phyloP scores from a whole-genome alignment of 2,888 invertebrate genomes.

The Drosophila nr. fundita region DNA sequence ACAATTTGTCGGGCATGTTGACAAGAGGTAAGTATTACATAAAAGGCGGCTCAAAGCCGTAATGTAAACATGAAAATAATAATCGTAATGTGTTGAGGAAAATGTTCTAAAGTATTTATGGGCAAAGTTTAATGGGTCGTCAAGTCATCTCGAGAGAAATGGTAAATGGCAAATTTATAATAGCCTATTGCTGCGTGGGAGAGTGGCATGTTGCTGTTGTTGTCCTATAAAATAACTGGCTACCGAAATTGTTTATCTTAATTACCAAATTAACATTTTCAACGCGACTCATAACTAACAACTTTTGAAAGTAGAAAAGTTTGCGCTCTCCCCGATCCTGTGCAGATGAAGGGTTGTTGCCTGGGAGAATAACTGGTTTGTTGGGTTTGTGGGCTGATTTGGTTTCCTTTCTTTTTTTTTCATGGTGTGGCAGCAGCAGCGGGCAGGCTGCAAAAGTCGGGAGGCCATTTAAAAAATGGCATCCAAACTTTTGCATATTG shows the following conservation, averaged over 20 bases:
- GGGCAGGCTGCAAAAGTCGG: conserved; percentile 54
- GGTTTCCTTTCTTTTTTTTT: conserved; percentile 30
- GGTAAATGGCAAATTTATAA: conserved; percentile 18
- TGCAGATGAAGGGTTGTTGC: background rate
- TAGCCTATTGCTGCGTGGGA: conserved; percentile 9
- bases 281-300: conserved; percentile 61
- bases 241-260: conserved; percentile 80
- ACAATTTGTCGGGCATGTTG: conserved; percentile 28
- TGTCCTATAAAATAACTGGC: conserved; percentile 64
- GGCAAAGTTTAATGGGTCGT: conserved; percentile 68
- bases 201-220: conserved; percentile 3
- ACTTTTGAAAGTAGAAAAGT: conserved; percentile 62
- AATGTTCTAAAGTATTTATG: conserved; percentile 55
- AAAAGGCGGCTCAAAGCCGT: conserved; percentile 15
- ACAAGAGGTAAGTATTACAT: conserved; percentile 35
- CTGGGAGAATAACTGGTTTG: background rate
- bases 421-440: conserved; percentile 22
- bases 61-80: conserved; percentile 56
- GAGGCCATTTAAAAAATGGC: conserved; percentile 57
- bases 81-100: conserved; percentile 17
- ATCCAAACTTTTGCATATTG: conserved; percentile 59
- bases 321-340: conserved; percentile 3
- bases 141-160: background rate
- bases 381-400: conserved; percentile 15
- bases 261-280: conserved; percentile 82